Conservation (phyloP, 2,797 vertebrate genomes). For the Xenops minutus region DNA sequence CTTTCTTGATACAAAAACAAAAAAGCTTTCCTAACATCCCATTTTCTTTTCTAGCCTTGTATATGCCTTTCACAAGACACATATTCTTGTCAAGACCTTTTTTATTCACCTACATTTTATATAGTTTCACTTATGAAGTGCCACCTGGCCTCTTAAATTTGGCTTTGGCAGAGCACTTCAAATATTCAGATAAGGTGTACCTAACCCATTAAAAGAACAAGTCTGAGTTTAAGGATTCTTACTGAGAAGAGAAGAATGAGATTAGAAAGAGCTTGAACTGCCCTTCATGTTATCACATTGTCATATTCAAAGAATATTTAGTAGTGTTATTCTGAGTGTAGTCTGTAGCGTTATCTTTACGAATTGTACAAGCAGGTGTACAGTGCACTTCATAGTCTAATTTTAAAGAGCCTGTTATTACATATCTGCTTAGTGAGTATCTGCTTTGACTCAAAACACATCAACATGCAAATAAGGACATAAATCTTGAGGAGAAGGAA, state of each 20-base stretch:
- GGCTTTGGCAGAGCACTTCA: slow-evolving; percentile 16
- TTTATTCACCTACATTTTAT: neutral
- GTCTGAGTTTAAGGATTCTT: slow-evolving; percentile 22
- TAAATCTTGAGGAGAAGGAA: slow-evolving; percentile 5
- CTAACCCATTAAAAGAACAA: neutral
- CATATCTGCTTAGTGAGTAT: neutral
- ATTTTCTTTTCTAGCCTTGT: neutral
- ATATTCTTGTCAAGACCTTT: neutral
- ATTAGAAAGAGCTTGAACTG: neutral
- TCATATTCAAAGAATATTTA: neutral
- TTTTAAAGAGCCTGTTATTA: slow-evolving; percentile 25
- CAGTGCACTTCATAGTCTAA: neutral
- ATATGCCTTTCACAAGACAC: neutral
- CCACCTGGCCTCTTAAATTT: neutral
- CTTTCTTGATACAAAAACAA: neutral
- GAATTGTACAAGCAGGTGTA: neutral
- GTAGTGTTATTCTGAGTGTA: neutral
- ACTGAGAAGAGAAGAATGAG: neutral
- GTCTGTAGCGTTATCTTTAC: neutral
- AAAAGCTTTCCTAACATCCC: neutral
- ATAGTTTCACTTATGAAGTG: slow-evolving; percentile 1
- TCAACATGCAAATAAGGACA: slow-evolving; percentile 25
- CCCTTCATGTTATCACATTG: neutral
- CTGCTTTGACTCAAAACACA: neutral
- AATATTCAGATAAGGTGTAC: slow-evolving; percentile 25